A percentile compares a stretch with the other conserved stretches of the same genome.
Evolutionary conservation across 2,797 vertebrate species (phyloP).

Genomic region (Xyrichtys novacula): DNA sequence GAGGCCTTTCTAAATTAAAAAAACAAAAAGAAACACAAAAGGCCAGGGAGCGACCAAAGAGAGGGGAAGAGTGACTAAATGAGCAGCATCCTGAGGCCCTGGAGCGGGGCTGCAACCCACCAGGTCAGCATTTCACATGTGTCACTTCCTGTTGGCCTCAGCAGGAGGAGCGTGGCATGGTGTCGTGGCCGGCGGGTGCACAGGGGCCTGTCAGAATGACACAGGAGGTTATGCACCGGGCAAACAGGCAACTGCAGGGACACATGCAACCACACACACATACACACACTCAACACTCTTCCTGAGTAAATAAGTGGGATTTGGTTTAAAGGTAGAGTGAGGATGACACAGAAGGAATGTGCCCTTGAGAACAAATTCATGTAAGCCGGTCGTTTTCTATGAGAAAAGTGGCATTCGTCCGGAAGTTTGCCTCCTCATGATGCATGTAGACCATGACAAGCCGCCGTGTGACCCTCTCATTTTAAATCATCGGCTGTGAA

Average conservation of each 20-base stretch:
- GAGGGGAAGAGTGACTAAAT: conserved; percentile 63
- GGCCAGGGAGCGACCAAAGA: conserved; percentile 12
- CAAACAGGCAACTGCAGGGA: conserved; percentile 58
- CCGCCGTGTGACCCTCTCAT: conserved; percentile 18
- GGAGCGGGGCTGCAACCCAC: conserved; percentile 61
- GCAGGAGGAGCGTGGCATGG: conserved; percentile 67
- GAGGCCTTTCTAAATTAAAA: conserved; percentile 35
- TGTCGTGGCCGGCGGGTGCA: conserved; percentile 69
- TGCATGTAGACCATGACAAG: conserved; percentile 24
- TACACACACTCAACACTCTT: conserved; percentile 22
- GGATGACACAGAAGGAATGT: conserved; percentile 32
- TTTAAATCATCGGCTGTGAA: conserved; percentile 19
- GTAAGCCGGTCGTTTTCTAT: conserved; percentile 8
- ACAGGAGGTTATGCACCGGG: conserved; percentile 72
- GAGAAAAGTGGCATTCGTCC: conserved; percentile 16
- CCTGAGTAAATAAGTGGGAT: conserved; percentile 52
- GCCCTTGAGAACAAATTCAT: not conserved
- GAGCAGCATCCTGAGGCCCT: conserved; percentile 72
- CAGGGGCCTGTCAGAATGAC: conserved; percentile 76
- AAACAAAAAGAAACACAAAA: conserved; percentile 17
- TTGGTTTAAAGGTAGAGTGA: conserved; percentile 47
- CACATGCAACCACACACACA: conserved; percentile 22
- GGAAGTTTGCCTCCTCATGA: conserved; percentile 31
- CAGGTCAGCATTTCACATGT: conserved; percentile 84
- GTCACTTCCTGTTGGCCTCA: conserved; percentile 81